Evolutionary conservation across 2,113 vertebrate species (phyloP).

Genomic region (Peromyscus californicus): DNA sequence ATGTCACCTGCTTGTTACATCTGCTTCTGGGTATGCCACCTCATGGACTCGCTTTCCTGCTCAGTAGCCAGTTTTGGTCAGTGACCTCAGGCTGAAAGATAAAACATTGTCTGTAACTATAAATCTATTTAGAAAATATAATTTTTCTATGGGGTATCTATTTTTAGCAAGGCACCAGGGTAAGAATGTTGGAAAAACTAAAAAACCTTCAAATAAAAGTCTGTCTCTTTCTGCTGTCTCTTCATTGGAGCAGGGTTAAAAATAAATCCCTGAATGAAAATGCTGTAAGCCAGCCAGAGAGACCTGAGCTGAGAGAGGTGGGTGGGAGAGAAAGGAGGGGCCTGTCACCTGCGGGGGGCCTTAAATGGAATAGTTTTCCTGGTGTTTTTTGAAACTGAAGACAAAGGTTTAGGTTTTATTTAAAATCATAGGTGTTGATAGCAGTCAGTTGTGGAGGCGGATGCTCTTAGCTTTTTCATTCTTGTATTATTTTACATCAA

Average conservation of each 20-base stretch:
- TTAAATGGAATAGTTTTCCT: not conserved
- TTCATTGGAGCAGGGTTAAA: conserved; percentile 25
- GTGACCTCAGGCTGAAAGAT: conserved; percentile 22
- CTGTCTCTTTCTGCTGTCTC: conserved; percentile 32
- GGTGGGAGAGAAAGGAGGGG: not conserved
- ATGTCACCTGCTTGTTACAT: not conserved
- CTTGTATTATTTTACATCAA: not conserved
- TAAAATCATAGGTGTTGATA: not conserved
- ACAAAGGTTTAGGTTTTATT: conserved; percentile 27
- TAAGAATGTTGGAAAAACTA: conserved; percentile 15
- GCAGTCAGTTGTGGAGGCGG: conserved; percentile 3
- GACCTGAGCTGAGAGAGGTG: not conserved
- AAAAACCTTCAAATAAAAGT: conserved; percentile 32
- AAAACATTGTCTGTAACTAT: not conserved
- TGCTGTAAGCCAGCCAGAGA: not conserved
- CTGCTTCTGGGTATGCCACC: not conserved
- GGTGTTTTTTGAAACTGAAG: not conserved
- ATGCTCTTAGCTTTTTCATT: conserved; percentile 18
- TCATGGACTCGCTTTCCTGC: conserved; percentile 2
- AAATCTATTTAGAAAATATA: conserved; percentile 66
- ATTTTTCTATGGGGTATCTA: not conserved
- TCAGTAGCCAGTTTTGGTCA: conserved; percentile 24
- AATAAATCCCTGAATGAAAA: conserved; percentile 54
- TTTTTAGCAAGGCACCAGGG: conserved; percentile 37
- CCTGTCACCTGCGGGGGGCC: not conserved